A percentile compares a stretch with the other conserved stretches of the same genome.
phyloP scores from a whole-genome alignment of 2,797 vertebrate species.

The Cyprinodon diabolis region DNA sequence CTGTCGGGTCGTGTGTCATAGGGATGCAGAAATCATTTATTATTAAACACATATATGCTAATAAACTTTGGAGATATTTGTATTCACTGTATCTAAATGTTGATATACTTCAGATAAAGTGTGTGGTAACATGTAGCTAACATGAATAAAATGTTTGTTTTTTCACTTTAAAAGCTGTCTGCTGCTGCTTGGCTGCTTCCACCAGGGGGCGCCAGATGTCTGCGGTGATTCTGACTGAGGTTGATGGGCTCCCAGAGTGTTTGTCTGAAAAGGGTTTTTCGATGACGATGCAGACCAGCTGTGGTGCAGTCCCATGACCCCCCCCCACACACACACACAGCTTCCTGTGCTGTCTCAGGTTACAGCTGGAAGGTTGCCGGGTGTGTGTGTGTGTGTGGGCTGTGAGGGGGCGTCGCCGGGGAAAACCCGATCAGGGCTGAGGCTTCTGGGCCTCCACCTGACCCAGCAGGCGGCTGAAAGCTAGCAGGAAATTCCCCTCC shows the following conservation, averaged over 20 bases:
- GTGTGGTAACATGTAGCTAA: slow-evolving; percentile 74
- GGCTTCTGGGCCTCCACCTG: slow-evolving; percentile 74
- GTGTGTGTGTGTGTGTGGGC: slow-evolving; percentile 11
- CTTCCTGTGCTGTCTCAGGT: slow-evolving; percentile 29
- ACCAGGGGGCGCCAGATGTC: slow-evolving; percentile 67
- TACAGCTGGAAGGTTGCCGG: slow-evolving; percentile 45
- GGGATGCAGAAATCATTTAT: slow-evolving; percentile 69
- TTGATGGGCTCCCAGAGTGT: slow-evolving; percentile 8
- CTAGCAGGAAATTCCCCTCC: slow-evolving; percentile 73
- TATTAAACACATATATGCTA: slow-evolving; percentile 69
- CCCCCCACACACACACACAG: not conserved
- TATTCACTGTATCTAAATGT: slow-evolving; percentile 81
- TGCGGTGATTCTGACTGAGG: slow-evolving; percentile 13
- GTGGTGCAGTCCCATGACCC: slow-evolving; percentile 23
- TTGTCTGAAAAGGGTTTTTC: slow-evolving; percentile 31
- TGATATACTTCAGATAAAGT: slow-evolving; percentile 78
- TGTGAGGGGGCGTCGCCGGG: slow-evolving; percentile 38
- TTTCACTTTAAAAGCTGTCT: slow-evolving; percentile 44
- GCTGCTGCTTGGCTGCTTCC: slow-evolving; percentile 24
- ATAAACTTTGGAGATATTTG: slow-evolving; percentile 80
- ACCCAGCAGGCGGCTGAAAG: slow-evolving; percentile 41
- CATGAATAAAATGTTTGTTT: slow-evolving; percentile 77
- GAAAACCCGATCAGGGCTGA: slow-evolving; percentile 70
- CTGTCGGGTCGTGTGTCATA: slow-evolving; percentile 70
- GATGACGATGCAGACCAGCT: slow-evolving; percentile 42